Conservation (phyloP, 2,113 vertebrate genomes). For the Cebidichthys violaceus region DNA sequence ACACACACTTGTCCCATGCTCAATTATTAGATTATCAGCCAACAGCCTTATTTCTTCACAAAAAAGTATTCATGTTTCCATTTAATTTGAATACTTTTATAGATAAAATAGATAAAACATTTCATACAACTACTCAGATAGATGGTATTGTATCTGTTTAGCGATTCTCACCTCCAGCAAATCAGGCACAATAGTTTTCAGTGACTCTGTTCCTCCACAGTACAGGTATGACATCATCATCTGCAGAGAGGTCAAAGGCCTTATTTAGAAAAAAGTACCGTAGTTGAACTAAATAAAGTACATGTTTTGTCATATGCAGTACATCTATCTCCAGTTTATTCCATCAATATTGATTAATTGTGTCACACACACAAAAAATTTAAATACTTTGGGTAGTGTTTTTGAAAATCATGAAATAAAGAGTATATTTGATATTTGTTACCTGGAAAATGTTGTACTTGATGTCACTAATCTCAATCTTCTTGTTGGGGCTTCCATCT, state of each 20-base stretch:
- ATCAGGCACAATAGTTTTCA: conserved; percentile 89
- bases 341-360: neutral
- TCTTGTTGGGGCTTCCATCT: conserved; percentile 84
- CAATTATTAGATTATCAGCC: neutral
- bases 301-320: neutral
- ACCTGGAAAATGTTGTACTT: conserved; percentile 97
- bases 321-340: neutral
- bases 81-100: neutral
- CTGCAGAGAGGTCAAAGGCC: conserved; percentile 76
- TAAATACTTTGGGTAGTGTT: neutral
- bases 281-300: neutral
- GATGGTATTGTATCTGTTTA: neutral
- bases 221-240: conserved; percentile 99
- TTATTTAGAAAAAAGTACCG: neutral
- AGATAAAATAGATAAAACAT: neutral
- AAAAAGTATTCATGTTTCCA: neutral
- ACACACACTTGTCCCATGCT: neutral
- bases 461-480: conserved; percentile 91
- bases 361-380: neutral
- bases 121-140: neutral
- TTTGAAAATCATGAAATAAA: neutral
- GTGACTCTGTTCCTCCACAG: conserved; percentile 92
- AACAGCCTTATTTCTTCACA: neutral
- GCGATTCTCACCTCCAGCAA: conserved; percentile 90
- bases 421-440: neutral